A percentile compares a stretch with the other conserved stretches of the same genome.
These are phyloP conservation scores for Salmo trutta DNA, from an alignment of 2,797 vertebrate species.

Conservation along the genomic window DNA sequence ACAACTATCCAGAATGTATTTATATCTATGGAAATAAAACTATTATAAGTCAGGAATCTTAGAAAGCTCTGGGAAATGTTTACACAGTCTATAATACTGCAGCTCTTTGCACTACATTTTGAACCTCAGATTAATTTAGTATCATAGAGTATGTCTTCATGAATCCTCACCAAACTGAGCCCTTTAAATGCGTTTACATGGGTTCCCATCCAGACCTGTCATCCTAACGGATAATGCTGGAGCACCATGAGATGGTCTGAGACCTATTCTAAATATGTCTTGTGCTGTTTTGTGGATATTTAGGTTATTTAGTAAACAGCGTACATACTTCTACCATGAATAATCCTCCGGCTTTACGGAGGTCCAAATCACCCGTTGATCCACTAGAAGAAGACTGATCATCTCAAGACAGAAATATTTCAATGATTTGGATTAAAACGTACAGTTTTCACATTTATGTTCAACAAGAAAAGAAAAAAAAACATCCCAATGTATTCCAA, in stretches of 20 bases:
- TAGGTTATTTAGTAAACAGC: slow-evolving; percentile 24
- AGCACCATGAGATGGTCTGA: slow-evolving; percentile 13
- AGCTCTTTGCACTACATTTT: slow-evolving; percentile 74
- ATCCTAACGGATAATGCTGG: slow-evolving; percentile 16
- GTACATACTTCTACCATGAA: slow-evolving; percentile 18
- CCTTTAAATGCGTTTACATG: slow-evolving; percentile 56
- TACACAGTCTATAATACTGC: slow-evolving; percentile 76
- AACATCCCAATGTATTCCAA: neutral
- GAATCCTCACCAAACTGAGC: slow-evolving; percentile 57
- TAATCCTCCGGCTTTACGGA: slow-evolving; percentile 12
- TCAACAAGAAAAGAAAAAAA: neutral
- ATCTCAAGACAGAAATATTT: neutral
- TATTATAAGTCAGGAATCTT: slow-evolving; percentile 69
- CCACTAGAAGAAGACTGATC: too few species aligned
- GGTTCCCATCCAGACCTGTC: slow-evolving; percentile 52
- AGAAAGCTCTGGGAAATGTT: slow-evolving; percentile 76
- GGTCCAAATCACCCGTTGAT: neutral
- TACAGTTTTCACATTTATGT: neutral
- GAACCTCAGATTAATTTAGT: slow-evolving; percentile 76
- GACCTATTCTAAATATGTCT: slow-evolving; percentile 22
- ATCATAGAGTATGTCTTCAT: slow-evolving; percentile 60
- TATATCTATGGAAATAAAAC: slow-evolving; percentile 72
- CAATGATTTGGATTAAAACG: neutral
- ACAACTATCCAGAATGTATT: slow-evolving; percentile 70
- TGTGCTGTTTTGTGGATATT: slow-evolving; percentile 20